These are phyloP conservation scores for Mesorhabditis sp. DNA, from an alignment of 2,888 invertebrate genomes.

Conservation along the genomic window DNA sequence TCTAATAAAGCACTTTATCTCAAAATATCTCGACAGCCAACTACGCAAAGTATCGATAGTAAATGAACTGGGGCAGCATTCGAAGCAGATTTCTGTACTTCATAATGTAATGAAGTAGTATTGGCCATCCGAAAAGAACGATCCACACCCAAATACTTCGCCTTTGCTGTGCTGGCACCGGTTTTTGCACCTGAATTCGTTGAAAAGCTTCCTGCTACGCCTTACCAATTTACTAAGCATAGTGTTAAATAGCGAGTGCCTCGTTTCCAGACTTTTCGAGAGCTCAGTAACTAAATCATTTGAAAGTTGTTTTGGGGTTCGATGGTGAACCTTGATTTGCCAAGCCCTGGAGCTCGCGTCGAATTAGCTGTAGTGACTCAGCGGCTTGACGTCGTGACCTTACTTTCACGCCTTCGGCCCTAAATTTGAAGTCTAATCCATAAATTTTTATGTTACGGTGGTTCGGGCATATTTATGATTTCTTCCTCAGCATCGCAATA, in stretches of 20 bases:
- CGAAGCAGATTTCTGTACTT: neutral
- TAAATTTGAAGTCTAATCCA: too few relatives aligned
- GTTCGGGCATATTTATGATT: too few relatives aligned
- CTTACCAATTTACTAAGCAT: slow-evolving; percentile 25
- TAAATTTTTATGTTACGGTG: too few relatives aligned
- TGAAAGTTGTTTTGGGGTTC: too few relatives aligned
- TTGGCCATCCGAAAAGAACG: neutral
- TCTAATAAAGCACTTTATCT: too few relatives aligned
- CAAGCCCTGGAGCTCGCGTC: too few relatives aligned
- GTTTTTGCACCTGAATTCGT: neutral
- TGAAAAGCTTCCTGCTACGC: too few relatives aligned
- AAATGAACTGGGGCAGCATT: neutral
- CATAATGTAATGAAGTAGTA: neutral
- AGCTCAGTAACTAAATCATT: slow-evolving; percentile 7
- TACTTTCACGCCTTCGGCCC: too few relatives aligned
- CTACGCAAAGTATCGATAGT: neutral
- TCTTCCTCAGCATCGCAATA: neutral
- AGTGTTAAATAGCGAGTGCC: slow-evolving; percentile 20
- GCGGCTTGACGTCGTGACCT: too few relatives aligned
- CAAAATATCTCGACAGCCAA: too few relatives aligned
- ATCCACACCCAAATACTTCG: neutral
- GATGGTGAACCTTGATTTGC: too few relatives aligned
- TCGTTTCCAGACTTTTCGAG: slow-evolving; percentile 21
- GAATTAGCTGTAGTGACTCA: too few relatives aligned
- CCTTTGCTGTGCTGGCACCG: neutral